phyloP scores from a whole-genome alignment of 2,113 vertebrate genomes.

The Lipophrys pholis region DNA sequence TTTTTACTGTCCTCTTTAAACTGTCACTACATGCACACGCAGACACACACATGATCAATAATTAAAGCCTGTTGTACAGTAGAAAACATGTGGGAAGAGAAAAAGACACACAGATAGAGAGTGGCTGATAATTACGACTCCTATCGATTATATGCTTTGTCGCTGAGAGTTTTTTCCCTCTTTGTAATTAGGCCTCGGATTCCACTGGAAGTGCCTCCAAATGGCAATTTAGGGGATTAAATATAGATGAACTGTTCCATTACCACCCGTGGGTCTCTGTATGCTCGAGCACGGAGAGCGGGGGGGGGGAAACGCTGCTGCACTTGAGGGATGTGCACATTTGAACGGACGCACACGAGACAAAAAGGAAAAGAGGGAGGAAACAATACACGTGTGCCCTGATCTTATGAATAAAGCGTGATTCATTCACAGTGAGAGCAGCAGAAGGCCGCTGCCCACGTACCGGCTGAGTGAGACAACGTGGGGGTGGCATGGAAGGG shows the following conservation, averaged over 20 bases:
- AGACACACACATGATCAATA: slow-evolving; percentile 47
- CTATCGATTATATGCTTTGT: slow-evolving; percentile 64
- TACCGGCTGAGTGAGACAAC: slow-evolving; percentile 13
- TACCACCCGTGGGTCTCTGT: slow-evolving; percentile 41
- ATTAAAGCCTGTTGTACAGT: slow-evolving; percentile 49
- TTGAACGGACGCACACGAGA: too few relatives aligned
- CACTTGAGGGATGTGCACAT: too few relatives aligned
- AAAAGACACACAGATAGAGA: slow-evolving; percentile 25
- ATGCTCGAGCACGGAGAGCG: neutral
- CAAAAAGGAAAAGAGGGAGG: slow-evolving; percentile 20
- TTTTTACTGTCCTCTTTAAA: too few relatives aligned
- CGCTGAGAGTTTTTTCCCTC: slow-evolving; percentile 30
- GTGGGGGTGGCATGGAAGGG: too few relatives aligned
- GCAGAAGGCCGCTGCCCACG: slow-evolving; percentile 56
- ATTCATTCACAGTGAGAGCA: slow-evolving; percentile 59
- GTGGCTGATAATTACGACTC: slow-evolving; percentile 51
- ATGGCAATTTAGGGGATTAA: slow-evolving; percentile 71
- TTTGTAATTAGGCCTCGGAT: slow-evolving; percentile 61
- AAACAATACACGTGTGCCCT: slow-evolving; percentile 19
- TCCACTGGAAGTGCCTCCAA: slow-evolving; percentile 60
- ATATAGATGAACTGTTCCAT: slow-evolving; percentile 72
- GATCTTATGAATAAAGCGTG: slow-evolving; percentile 55
- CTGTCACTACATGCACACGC: too few relatives aligned
- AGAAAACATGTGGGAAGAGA: slow-evolving; percentile 30
- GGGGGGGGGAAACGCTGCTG: too few relatives aligned